Evolutionary conservation across 2,113 vertebrate species (phyloP).

Genomic region (Lichenostomus cassidix): DNA sequence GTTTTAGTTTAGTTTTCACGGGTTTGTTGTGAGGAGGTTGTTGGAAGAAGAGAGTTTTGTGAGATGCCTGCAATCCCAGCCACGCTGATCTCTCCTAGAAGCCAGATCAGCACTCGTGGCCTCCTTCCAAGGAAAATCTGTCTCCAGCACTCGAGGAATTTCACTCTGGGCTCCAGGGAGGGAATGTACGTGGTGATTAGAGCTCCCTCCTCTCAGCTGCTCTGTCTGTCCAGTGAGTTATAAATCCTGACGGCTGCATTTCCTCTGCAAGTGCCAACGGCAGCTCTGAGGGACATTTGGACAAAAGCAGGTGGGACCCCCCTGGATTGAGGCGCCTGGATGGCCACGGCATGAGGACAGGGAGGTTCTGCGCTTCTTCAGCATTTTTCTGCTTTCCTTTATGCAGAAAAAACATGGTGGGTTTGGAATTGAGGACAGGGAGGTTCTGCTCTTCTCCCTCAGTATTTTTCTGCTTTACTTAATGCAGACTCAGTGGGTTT

Average conservation of each 20-base stretch:
- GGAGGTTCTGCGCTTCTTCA: not conserved
- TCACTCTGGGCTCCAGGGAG: not conserved
- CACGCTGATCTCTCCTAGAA: not conserved
- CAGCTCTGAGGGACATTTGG: not conserved
- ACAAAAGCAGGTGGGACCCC: not conserved
- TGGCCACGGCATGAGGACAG: not conserved
- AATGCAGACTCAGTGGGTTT: not conserved
- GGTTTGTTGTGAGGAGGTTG: not conserved
- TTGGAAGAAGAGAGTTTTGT: not conserved
- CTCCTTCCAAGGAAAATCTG: not conserved
- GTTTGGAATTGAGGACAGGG: not conserved
- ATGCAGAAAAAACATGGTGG: not conserved
- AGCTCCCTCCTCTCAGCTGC: not conserved
- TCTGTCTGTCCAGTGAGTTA: not conserved
- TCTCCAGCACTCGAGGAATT: slow-evolving; percentile 39
- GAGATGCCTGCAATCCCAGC: not conserved
- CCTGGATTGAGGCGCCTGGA: rapidly evolving
- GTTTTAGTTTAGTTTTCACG: not conserved
- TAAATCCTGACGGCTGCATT: not conserved
- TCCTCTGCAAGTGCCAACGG: not conserved
- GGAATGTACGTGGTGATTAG: not conserved
- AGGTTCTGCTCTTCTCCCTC: not conserved
- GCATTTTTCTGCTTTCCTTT: not conserved
- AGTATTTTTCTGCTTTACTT: not conserved
- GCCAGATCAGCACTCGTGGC: not conserved